phyloP scores from a whole-genome alignment of 2,797 vertebrate genomes.

The Kryptopterus vitreolus region DNA sequence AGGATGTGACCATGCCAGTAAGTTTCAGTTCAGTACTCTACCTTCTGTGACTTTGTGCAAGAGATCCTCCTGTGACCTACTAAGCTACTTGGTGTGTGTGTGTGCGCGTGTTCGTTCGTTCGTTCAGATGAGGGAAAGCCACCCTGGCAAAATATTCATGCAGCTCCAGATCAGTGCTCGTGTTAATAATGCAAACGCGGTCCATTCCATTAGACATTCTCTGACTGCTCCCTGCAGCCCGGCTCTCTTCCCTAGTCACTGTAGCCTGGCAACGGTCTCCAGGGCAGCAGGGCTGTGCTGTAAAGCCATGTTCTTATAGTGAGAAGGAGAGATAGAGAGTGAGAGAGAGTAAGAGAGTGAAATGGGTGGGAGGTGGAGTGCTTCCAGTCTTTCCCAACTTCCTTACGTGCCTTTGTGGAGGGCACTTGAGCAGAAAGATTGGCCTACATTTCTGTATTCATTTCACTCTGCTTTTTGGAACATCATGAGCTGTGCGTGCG shows the following conservation, averaged over 20 bases:
- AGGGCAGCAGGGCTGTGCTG: conserved; percentile 51
- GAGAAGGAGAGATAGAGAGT: conserved; percentile 20
- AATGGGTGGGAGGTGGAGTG: conserved; percentile 8
- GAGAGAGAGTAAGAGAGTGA: neutral
- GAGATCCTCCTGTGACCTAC: conserved; percentile 39
- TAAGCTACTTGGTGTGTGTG: conserved; percentile 12
- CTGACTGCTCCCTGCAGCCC: conserved; percentile 63
- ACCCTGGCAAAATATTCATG: conserved; percentile 51
- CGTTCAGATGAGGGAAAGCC: conserved; percentile 21
- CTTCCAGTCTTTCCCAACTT: conserved; percentile 48
- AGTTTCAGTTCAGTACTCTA: conserved; percentile 61
- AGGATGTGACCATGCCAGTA: conserved; percentile 93
- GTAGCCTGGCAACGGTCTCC: conserved; percentile 77
- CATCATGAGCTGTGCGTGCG: neutral
- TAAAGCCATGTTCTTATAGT: conserved; percentile 48
- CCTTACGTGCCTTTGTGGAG: conserved; percentile 62
- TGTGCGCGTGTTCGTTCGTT: conserved; percentile 14
- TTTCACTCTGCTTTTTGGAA: conserved; percentile 49
- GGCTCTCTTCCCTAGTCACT: conserved; percentile 61
- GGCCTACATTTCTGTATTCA: conserved; percentile 82
- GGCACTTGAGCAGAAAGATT: conserved; percentile 88
- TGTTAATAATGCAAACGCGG: conserved; percentile 64
- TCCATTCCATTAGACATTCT: conserved; percentile 70
- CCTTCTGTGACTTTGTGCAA: neutral
- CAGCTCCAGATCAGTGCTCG: conserved; percentile 28